phyloP scores from a whole-genome alignment of 2,888 invertebrate genomes.

The Epistrophe grossulariae region DNA sequence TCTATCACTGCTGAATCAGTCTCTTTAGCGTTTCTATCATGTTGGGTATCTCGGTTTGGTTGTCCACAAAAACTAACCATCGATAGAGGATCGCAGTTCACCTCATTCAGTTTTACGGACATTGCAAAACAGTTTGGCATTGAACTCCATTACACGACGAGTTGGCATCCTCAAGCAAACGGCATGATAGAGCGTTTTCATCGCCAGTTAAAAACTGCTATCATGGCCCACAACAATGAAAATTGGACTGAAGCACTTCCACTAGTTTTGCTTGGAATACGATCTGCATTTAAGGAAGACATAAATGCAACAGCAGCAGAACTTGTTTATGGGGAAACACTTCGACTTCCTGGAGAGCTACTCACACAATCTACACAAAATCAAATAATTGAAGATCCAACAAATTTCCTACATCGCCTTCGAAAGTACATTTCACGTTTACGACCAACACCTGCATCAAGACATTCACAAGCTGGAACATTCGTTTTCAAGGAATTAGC shows the following conservation, averaged over 20 bases:
- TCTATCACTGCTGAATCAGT: neutral
- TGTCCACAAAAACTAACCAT: neutral
- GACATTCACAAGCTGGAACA: too few relatives aligned
- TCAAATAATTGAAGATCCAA: neutral
- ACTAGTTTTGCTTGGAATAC: conserved; percentile 1
- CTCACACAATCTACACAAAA: neutral
- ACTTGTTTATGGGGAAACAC: conserved; percentile 22
- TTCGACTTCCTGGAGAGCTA: conserved; percentile 15
- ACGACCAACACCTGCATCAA: too few relatives aligned
- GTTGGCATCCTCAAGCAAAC: conserved; percentile 17
- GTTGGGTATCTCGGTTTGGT: conserved; percentile 10
- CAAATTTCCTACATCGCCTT: neutral
- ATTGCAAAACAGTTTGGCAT: conserved; percentile 4
- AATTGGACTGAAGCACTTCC: conserved; percentile 4
- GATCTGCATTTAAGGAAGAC: conserved; percentile 13
- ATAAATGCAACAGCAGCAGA: conserved; percentile 1
- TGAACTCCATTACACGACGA: neutral
- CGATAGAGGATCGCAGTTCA: conserved; percentile 11
- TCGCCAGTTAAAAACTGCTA: neutral
- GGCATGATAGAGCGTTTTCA: neutral
- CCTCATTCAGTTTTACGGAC: neutral
- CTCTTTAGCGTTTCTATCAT: neutral
- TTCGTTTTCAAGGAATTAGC: too few relatives aligned
- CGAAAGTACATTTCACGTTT: neutral
- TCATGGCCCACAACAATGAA: conserved; percentile 2